A percentile compares a stretch with the other conserved stretches of the same genome.
phyloP scores from a whole-genome alignment of 2,113 vertebrate species.

The Ceyx melanurus region DNA sequence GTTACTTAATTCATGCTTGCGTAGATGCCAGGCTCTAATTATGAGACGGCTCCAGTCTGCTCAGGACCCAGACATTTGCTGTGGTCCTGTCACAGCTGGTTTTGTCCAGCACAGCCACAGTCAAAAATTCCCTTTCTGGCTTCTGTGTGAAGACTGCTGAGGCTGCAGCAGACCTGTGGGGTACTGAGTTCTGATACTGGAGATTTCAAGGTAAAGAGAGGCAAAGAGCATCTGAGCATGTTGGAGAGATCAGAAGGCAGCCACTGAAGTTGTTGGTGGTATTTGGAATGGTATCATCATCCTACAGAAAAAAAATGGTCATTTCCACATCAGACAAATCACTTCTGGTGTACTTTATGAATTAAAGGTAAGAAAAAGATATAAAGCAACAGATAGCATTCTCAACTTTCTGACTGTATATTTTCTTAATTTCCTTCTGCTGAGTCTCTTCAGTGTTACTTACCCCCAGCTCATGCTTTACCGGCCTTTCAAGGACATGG shows the following conservation, averaged over 20 bases:
- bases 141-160: not conserved
- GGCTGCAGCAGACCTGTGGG: not conserved
- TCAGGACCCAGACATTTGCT: not conserved
- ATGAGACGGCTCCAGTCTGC: not conserved
- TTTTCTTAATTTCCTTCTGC: not conserved
- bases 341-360: not conserved
- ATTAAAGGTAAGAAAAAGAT: constrained; percentile 8
- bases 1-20: constrained; percentile 21
- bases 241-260: not conserved
- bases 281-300: not conserved
- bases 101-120: not conserved
- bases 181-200: not conserved
- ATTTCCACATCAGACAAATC: not conserved
- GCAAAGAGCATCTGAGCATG: not conserved
- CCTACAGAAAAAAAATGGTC: not conserved
- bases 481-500: constrained; percentile 3
- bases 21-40: not conserved
- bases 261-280: not conserved
- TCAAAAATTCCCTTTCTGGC: not conserved
- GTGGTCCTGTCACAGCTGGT: not conserved
- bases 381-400: not conserved
- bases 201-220: not conserved
- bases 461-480: not conserved
- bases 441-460: not conserved
- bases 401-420: not conserved